Base-by-base conservation (phyloP, 2,888 invertebrate genomes). In the Pristionchus japonicus region DNA sequence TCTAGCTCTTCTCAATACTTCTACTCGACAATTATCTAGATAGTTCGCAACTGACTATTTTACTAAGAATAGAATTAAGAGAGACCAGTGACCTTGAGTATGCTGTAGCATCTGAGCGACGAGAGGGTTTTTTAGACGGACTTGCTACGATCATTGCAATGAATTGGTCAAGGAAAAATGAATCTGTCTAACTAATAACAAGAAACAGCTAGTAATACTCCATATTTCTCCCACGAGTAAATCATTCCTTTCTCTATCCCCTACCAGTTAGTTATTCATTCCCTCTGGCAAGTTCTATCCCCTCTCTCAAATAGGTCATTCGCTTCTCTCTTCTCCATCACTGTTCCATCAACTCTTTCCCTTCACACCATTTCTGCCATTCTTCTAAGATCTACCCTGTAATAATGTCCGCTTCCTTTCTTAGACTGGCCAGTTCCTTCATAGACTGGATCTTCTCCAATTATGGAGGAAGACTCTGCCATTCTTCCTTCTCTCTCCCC, bases 271-370 rank as follows among this genome's bases (percentile, higher is more conserved):
- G n/a, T n/a, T n/a, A n/a, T 43, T 47, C 47, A 23, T 47, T 4
- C 77, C 77, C 77, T 77, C 77, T 77, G 77, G 77, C 27, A 77
- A 77, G 43, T 77, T 77, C 40, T 40, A 23, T 40, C 27, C 23
- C 11, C n/a, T 13, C 43, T n/a, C 77, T 77, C 77, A 77, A 43
- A 40, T 77, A 47, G 77, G 77, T 77, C 77, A 77, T 43, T 74
- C 70, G 37, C 40, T 31, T 40, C 40, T 20, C 70, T 40, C 40
- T 40, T 11, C 70, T 23, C 23, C 70, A 37, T 74, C 6, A 20
- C 70, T 20, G 40, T 74, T 40, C 47, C 40, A 23, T n/a, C 40
- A 11, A n/a, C n/a, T n/a, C n/a, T n/a, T n/a, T n/a, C 77, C n/a
- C 77, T 47, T 47, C 77, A 23, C 37, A 40, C 77, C n/a, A n/a